A percentile compares a stretch with the other conserved stretches of the same genome.
These are phyloP conservation scores for Drepana falcataria DNA, from an alignment of 2,888 invertebrate species.

Conservation along the genomic window DNA sequence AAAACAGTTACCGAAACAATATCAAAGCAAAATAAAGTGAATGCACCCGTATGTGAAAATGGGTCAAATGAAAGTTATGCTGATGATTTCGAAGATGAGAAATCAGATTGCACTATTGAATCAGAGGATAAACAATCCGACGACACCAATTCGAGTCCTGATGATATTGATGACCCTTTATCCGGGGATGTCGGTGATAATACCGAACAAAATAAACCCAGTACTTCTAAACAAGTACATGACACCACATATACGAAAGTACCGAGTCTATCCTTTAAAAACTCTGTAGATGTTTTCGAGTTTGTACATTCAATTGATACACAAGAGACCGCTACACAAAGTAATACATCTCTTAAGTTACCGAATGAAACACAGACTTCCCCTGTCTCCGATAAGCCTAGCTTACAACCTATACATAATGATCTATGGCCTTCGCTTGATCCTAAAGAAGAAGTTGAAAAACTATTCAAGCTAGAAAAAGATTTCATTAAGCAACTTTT, in stretches of 20 bases:
- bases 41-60: constrained; percentile 18
- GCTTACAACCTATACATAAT: constrained; percentile 58
- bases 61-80: constrained; percentile 50
- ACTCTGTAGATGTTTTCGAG: constrained; percentile 63
- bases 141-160: constrained; percentile 9
- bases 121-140: constrained; percentile 14
- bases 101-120: constrained; percentile 36
- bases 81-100: constrained; percentile 73
- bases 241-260: constrained; percentile 45
- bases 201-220: constrained; percentile 6
- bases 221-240: constrained; percentile 22
- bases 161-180: constrained; percentile 13
- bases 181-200: constrained; percentile 9
- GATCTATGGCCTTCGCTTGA: constrained; percentile 58
- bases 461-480: constrained; percentile 63
- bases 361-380: constrained; percentile 71
- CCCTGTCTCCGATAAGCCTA: constrained; percentile 41
- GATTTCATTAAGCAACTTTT: constrained; percentile 67
- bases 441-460: constrained; percentile 54
- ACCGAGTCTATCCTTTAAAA: constrained; percentile 58
- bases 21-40: constrained; percentile 29
- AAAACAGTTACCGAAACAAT: constrained; percentile 52
- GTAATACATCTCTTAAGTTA: constrained; percentile 40
- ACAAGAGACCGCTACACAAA: constrained; percentile 68
- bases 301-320: constrained; percentile 61